Evolutionary conservation across 2,888 invertebrate species (phyloP).

Genomic region (Stenodema calcarata): DNA sequence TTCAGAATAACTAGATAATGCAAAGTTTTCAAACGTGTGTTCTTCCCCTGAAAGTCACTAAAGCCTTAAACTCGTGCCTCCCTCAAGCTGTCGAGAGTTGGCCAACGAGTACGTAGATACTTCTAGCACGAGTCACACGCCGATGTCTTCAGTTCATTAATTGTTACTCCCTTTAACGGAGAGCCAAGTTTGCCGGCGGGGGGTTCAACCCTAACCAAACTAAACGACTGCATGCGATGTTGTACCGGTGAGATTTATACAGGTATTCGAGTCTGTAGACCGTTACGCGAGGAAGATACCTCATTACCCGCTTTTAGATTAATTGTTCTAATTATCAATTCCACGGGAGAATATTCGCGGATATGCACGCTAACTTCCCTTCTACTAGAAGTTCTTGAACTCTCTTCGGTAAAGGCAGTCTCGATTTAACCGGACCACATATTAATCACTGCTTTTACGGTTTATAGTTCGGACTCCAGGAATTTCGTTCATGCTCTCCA

Average conservation of each 20-base stretch:
- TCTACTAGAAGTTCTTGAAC: neutral
- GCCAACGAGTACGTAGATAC: neutral
- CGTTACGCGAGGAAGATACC: conserved; percentile 5
- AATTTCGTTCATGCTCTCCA: too few relatives aligned
- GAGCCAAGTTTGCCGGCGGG: conserved; percentile 2
- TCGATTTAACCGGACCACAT: neutral
- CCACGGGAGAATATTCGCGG: neutral
- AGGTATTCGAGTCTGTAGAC: neutral
- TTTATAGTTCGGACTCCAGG: too few relatives aligned
- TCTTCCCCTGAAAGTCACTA: too few relatives aligned
- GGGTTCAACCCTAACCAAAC: neutral
- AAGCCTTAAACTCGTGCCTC: neutral
- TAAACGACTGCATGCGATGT: conserved; percentile 29
- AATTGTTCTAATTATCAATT: conserved; percentile 47
- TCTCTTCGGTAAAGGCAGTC: neutral
- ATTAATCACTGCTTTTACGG: neutral
- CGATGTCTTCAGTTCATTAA: conserved; percentile 6
- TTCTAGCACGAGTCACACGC: neutral
- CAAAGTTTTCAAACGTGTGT: too few relatives aligned
- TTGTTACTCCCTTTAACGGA: conserved; percentile 22
- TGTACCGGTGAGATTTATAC: conserved; percentile 23
- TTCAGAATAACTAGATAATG: too few relatives aligned
- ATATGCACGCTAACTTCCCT: neutral
- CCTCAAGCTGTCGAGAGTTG: neutral
- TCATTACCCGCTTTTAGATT: conserved; percentile 36